Evolutionary conservation across 2,113 vertebrate genomes (phyloP), one percentile per base, ranked within the genome.

Genomic region (Uropsilus gracilis): DNA sequence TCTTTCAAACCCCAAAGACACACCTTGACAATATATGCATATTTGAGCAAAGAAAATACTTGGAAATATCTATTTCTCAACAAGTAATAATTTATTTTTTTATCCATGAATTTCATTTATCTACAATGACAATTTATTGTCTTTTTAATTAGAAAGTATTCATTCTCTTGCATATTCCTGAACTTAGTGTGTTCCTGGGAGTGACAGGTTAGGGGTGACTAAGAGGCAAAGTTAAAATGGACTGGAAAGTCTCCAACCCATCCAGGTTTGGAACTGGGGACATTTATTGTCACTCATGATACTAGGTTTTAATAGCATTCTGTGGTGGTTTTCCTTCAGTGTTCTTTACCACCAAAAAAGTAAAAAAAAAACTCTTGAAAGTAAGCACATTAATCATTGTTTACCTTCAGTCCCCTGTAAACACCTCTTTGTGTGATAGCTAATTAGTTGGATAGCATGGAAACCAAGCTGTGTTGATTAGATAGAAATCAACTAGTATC

Each of bases 131-230:
- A 75, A 63, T 57, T 18, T 78, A 18, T 86, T 75, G 71, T 39
- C 77, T 88, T 24, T 64, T 93, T 39, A 81, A 44, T 78, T 85
- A 55, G 83, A 82, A 86, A 77, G 28, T 39, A 16, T 91, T 68
- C 48, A 37, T 39, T 55, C 14, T 63, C 42, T 73, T 86, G 24
- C 20, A 10, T 83, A 39, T 78, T 89, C 30, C 39, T 76, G 50
- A 80, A 53, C 14, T 57, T 71, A 48, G 22, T 46, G 9, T 82
- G 64, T 85, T 87, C 66, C 37, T n/a, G 7, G 72, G 57, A 73
- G 48, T 28, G 42, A 68, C 13, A 50, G 64, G 68, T 55, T 20
- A 53, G 68, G 10, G 28, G 24, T 72, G 22, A 39, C 6, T 73
- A 42, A 59, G 6, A 39, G 57, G 59, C n/a, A n/a, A 83, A 89